Percentiles rank a stretch among this genome's conserved stretches.
Conservation (phyloP, 2,113 vertebrate species). For the Macrotis lagotis region DNA sequence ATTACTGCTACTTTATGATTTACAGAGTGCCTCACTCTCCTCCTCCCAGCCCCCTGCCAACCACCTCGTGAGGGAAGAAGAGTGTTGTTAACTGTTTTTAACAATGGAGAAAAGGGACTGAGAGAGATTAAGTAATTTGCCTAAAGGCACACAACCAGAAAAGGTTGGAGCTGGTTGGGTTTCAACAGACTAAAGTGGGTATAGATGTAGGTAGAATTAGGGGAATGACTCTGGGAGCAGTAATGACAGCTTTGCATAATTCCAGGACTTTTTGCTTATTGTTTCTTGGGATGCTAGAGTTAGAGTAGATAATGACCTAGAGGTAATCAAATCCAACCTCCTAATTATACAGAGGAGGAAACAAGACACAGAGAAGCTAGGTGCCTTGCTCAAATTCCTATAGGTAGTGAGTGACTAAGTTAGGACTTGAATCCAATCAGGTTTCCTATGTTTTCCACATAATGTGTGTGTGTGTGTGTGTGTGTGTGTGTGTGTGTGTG, state of each 20-base stretch:
- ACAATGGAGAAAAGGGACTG: slow-evolving; percentile 1
- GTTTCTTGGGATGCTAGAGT: background rate
- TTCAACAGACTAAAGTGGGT: background rate
- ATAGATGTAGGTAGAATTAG: background rate
- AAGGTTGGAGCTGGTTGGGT: background rate
- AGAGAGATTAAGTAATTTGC: slow-evolving; percentile 31
- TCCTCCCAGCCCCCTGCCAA: background rate
- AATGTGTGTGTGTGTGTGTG: background rate
- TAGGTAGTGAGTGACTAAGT: background rate
- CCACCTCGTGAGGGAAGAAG: background rate
- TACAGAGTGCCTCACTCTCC: too few relatives aligned
- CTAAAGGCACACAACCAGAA: slow-evolving; percentile 2
- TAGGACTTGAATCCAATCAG: background rate
- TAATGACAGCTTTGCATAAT: background rate
- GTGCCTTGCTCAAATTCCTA: background rate
- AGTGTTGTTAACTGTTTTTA: slow-evolving; percentile 15
- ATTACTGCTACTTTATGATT: slow-evolving; percentile 20
- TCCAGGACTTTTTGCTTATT: background rate
- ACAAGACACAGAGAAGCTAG: background rate
- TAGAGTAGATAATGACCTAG: background rate
- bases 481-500: background rate
- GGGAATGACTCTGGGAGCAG: background rate
- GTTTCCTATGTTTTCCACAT: background rate
- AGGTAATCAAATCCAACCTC: background rate
- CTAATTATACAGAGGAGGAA: background rate